Conservation (phyloP, 2,888 invertebrate species). For the Pseudanteris insignis region DNA sequence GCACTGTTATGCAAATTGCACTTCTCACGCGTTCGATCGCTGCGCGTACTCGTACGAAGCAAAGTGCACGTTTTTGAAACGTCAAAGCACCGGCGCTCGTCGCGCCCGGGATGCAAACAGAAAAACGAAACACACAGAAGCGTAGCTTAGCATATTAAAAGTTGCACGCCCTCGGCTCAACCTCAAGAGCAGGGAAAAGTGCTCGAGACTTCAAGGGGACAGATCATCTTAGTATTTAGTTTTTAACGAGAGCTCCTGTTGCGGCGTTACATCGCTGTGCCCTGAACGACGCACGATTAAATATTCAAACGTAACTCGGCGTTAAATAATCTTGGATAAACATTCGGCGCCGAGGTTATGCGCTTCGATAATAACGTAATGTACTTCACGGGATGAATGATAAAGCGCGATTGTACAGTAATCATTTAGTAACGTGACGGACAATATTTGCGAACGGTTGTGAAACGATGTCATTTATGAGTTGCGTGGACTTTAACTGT, state of each 20-base stretch:
- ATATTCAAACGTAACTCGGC: constrained; percentile 21
- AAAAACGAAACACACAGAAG: constrained; percentile 37
- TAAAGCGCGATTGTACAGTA: too few relatives aligned
- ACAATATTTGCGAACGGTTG: too few relatives aligned
- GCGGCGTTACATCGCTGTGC: constrained; percentile 39
- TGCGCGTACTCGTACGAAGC: constrained; percentile 34
- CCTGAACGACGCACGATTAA: constrained; percentile 9
- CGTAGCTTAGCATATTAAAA: constrained; percentile 46
- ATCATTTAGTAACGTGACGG: too few relatives aligned
- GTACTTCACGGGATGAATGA: too few relatives aligned
- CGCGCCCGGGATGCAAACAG: constrained; percentile 28
- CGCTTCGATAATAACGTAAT: too few relatives aligned
- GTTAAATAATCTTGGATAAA: constrained; percentile 10
- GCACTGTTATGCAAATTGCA: constrained; percentile 44
- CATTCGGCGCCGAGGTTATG: neutral
- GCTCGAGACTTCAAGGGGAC: constrained; percentile 51
- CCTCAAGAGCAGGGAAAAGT: constrained; percentile 41
- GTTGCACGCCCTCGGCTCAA: constrained; percentile 39
- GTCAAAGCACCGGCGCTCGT: constrained; percentile 28
- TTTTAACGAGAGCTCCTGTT: constrained; percentile 45
- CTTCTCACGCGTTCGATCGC: constrained; percentile 43
- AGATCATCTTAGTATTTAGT: constrained; percentile 50
- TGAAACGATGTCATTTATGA: too few relatives aligned
- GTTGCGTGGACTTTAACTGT: too few relatives aligned
- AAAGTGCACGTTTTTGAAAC: constrained; percentile 44